A percentile compares a stretch with the other conserved stretches of the same genome.
These are phyloP conservation scores for Amphibalanus amphitrite DNA, from an alignment of 1,140 invertebrate species.

Conservation along the genomic window DNA sequence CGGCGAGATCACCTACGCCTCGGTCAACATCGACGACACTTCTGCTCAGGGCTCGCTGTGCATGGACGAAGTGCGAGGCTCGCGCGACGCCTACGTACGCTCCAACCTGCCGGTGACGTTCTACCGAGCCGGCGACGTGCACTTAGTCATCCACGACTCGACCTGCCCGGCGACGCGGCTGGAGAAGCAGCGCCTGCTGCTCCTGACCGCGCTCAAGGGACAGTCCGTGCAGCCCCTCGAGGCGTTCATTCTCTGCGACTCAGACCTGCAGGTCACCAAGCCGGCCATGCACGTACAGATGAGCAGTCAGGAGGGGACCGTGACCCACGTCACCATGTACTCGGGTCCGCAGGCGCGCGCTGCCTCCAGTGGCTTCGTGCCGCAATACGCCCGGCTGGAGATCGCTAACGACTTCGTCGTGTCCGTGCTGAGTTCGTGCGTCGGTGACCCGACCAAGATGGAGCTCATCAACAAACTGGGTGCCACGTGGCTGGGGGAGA, in stretches of 20 bases:
- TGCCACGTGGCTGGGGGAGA: neutral
- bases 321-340: neutral
- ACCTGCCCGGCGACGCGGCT: neutral
- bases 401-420: neutral
- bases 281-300: neutral
- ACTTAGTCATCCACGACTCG: neutral
- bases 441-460: neutral
- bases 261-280: neutral
- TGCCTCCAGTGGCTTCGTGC: neutral
- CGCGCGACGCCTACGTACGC: neutral
- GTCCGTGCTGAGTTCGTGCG: slow-evolving; percentile 4
- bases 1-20: neutral
- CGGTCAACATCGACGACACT: neutral
- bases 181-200: neutral
- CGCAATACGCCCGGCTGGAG: neutral
- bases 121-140: neutral
- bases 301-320: neutral
- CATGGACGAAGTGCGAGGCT: neutral
- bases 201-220: neutral
- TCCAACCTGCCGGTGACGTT: neutral
- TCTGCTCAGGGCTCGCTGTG: neutral
- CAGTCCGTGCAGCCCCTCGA: neutral
- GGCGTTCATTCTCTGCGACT: neutral
- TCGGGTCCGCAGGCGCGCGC: neutral
- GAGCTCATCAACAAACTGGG: neutral